Conservation (phyloP, 2,797 vertebrate genomes). For the Esox lucius region DNA sequence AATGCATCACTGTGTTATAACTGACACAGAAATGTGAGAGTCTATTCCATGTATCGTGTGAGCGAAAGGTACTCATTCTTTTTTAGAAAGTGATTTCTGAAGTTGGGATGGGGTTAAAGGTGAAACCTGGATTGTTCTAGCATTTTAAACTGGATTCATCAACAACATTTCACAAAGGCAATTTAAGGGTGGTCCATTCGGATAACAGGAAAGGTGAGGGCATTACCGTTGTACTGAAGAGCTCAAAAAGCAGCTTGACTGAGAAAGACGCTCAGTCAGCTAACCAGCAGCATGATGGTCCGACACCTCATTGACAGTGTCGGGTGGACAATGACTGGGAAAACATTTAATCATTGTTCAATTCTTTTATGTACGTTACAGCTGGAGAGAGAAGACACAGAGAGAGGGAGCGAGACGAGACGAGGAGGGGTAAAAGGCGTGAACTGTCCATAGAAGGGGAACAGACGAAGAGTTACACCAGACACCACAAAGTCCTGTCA, state of each 20-base stretch:
- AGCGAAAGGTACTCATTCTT: conserved; percentile 1
- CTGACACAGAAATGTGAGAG: background rate
- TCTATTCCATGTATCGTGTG: background rate
- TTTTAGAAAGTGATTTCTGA: conserved; percentile 30
- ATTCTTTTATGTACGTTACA: conserved; percentile 28
- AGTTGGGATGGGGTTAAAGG: conserved; percentile 16
- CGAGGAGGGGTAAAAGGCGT: background rate
- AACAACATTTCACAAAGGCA: background rate
- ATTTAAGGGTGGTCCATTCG: conserved; percentile 15
- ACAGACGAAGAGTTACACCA: conserved; percentile 18
- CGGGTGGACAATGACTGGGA: conserved; percentile 50
- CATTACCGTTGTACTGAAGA: background rate
- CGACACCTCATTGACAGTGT: conserved; percentile 44
- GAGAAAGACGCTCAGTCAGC: conserved; percentile 41
- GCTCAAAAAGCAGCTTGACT: conserved; percentile 8
- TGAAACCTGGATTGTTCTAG: conserved; percentile 23
- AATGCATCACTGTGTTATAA: conserved; percentile 18
- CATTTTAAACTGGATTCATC: conserved; percentile 23
- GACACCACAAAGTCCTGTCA: conserved; percentile 10
- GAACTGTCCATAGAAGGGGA: background rate
- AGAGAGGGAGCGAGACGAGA: conserved; percentile 8
- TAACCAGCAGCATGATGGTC: conserved; percentile 66
- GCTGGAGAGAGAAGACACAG: conserved; percentile 15
- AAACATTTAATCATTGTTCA: conserved; percentile 23
- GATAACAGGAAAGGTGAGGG: background rate